These are phyloP conservation scores for Microchirus variegatus DNA, from an alignment of 2,797 vertebrate genomes.

Conservation along the genomic window DNA sequence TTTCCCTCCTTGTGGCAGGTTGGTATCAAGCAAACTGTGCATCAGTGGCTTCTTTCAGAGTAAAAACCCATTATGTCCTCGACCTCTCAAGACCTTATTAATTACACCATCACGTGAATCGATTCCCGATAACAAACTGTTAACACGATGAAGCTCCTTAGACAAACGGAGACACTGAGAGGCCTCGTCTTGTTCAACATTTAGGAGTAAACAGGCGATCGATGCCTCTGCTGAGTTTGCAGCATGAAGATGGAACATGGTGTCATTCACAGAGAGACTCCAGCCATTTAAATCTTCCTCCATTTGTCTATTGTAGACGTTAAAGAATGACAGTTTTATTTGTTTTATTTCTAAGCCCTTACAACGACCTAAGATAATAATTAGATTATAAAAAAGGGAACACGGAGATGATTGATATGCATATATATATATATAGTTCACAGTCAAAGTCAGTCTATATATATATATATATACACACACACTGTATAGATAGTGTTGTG, in stretches of 20 bases:
- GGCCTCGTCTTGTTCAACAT: neutral
- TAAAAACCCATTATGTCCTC: constrained; percentile 15
- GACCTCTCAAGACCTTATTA: constrained; percentile 34
- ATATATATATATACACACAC: too few relatives aligned
- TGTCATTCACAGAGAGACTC: neutral
- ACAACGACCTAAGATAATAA: too few relatives aligned
- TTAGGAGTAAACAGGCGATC: neutral
- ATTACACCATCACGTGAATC: constrained; percentile 48
- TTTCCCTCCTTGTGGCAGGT: constrained; percentile 7
- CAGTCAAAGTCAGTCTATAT: too few relatives aligned
- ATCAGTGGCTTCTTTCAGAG: constrained; percentile 13
- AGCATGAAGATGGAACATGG: neutral
- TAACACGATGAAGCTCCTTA: constrained; percentile 10
- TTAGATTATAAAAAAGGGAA: too few relatives aligned
- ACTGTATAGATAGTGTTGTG: too few relatives aligned
- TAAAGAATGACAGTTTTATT: too few relatives aligned
- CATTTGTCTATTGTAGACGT: too few relatives aligned
- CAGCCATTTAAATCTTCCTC: too few relatives aligned
- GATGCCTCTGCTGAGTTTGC: neutral
- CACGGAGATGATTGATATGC: too few relatives aligned
- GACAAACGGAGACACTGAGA: neutral
- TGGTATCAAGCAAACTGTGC: constrained; percentile 16
- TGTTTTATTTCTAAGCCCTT: too few relatives aligned
- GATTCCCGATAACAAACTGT: constrained; percentile 27
- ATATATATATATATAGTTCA: too few relatives aligned